Base-by-base conservation (phyloP, 2,113 vertebrate species). In the Pomatostomus ruficeps region DNA sequence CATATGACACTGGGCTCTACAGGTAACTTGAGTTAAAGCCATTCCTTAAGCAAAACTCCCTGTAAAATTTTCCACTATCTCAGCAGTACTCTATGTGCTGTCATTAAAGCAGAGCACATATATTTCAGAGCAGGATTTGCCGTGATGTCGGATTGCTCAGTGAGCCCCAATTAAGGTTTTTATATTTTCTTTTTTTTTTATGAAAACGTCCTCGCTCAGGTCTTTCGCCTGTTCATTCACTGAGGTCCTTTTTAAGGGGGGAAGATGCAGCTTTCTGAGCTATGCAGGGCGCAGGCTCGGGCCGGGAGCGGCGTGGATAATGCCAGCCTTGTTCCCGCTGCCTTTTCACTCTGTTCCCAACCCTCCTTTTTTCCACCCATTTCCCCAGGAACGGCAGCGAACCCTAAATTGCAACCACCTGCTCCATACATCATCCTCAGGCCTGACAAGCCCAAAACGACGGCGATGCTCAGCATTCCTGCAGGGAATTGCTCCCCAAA, bases 21-120 rank as follows among this genome's bases (percentile, higher is more conserved):
- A 98, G 98, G 98, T 98, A 98, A 98, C 97, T 96, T 90, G 97
- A 98, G 97, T 98, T 98, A 97, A 96, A 97, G 94, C 95, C 95
- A 88, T 97, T 97, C 95, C 95, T 97, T 91, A 84, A 97, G 97
- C 94, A 97, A 75, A 71, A 97, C 95, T 96, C 96, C 94, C 95
- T 93, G 95, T 97, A 98, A 97, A 97, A 97, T 82, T 94, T 97
- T 97, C 97, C 97, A 97, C 97, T 96, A 97, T 98, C 97, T 97
- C 98, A 97, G 95, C 95, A 97, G 96, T 95, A 97, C 88, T 98
- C 95, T 97, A 98, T 97, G 97, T 96, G 97, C 96, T 89, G 91
- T 94, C 94, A 96, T 96, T 96, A 96, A 97, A 95, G 91, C 89
- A 68, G 88, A 94, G 83, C 93, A 94, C 96, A 96, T 95, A 97